These are phyloP conservation scores for Cavia porcellus DNA, from an alignment of 2,113 vertebrate species.

Conservation along the genomic window DNA sequence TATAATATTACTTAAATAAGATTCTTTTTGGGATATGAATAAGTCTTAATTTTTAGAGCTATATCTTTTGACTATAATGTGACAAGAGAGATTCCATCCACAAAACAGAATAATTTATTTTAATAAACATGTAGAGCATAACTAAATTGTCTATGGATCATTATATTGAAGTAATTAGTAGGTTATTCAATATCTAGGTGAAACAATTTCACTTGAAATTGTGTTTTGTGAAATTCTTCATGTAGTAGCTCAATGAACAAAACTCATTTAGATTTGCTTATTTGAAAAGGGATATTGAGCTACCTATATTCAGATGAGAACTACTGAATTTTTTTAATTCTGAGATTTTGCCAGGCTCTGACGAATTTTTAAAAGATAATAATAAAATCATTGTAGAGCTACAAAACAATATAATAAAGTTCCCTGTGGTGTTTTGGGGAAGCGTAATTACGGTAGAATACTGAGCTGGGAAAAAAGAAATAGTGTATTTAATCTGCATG, in stretches of 20 bases:
- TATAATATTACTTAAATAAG: background rate
- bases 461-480: constrained; percentile 66
- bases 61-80: background rate
- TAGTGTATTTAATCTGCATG: constrained; percentile 40
- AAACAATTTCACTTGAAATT: background rate
- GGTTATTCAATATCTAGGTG: background rate
- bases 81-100: background rate
- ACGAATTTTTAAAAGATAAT: constrained; percentile 59
- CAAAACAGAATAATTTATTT: background rate
- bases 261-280: background rate
- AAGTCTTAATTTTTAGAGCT: background rate
- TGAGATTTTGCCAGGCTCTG: constrained; percentile 41
- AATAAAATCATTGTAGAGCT: constrained; percentile 49
- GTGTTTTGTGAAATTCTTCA: constrained; percentile 45
- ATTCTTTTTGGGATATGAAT: background rate
- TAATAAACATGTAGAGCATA: background rate
- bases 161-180: background rate
- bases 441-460: constrained; percentile 64
- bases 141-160: background rate
- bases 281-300: constrained; percentile 24
- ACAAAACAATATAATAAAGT: constrained; percentile 64
- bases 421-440: constrained; percentile 22
- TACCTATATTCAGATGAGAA: constrained; percentile 43
- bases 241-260: constrained; percentile 2
- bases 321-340: constrained; percentile 42